A percentile compares a stretch with the other conserved stretches of the same genome.
Evolutionary conservation across 92 coral and sea anemone genomes (phyloP).

Genomic region (Porites lobata): DNA sequence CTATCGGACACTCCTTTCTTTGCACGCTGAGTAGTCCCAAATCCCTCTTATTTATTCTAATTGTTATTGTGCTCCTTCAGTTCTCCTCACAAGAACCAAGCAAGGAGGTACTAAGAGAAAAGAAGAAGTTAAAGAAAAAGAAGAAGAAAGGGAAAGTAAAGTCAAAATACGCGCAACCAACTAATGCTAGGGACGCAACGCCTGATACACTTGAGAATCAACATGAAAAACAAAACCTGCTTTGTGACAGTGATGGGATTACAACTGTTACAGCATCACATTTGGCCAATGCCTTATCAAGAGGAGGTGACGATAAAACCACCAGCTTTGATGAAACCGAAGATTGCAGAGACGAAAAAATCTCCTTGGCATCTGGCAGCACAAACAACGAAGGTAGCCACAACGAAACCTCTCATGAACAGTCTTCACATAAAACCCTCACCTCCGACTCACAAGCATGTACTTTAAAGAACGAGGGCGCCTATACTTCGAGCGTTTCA

Average conservation of each 20-base stretch:
- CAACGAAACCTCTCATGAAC: neutral
- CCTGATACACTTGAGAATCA: neutral
- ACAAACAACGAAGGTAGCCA: neutral
- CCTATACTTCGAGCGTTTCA: neutral
- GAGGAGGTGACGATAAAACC: neutral
- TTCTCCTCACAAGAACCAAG: neutral
- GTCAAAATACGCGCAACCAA: neutral
- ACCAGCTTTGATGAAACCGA: neutral
- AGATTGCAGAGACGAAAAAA: neutral
- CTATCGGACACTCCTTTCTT: too few species aligned
- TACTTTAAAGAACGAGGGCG: neutral
- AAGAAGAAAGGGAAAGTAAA: conserved; percentile 1
- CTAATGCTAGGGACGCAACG: neutral
- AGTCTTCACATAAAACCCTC: too few species aligned
- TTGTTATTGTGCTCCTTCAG: conserved; percentile 1
- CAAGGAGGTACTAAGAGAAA: conserved; percentile 3
- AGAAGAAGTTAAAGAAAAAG: conserved; percentile 28
- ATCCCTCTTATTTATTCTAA: neutral
- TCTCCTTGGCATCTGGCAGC: neutral
- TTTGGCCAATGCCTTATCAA: conserved; percentile 4
- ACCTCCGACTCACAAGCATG: neutral
- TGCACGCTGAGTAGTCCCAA: neutral
- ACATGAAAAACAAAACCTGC: neutral
- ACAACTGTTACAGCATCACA: neutral
- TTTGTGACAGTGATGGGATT: neutral